Evolutionary conservation across 2,113 vertebrate genomes (phyloP).

Genomic region (Australoheros scitulus): DNA sequence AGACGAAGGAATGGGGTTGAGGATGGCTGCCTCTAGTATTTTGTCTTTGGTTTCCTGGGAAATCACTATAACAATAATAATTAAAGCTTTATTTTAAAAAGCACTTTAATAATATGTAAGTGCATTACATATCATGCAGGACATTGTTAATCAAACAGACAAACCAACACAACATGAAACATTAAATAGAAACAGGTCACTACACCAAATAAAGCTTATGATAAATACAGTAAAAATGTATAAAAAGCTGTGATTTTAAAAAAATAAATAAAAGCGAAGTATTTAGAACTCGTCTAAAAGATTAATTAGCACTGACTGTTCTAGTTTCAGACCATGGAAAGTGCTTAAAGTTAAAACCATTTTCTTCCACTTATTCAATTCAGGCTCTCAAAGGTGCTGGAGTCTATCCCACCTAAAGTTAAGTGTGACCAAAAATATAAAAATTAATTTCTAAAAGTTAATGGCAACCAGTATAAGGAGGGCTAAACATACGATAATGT

Average conservation of each 20-base stretch:
- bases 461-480: not conserved
- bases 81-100: not conserved
- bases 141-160: not conserved
- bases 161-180: not conserved
- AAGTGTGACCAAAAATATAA: not conserved
- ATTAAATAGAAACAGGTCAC: not conserved
- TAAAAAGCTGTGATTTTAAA: not conserved
- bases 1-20: conserved; percentile 51
- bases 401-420: not conserved
- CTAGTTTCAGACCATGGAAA: not conserved
- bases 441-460: accelerated
- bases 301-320: not conserved
- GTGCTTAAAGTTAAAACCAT: too few species aligned
- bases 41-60: not conserved
- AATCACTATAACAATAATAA: conserved; percentile 26
- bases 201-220: accelerated
- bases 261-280: not conserved
- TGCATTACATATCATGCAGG: not conserved
- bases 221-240: not conserved
- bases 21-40: conserved; percentile 41
- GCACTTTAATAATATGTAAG: not conserved
- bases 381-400: not conserved
- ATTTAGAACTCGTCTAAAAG: not conserved
- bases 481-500: not conserved
- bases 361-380: not conserved